Percentiles rank a stretch among this genome's conserved stretches.
These are phyloP conservation scores for Conger conger DNA, from an alignment of 2,113 vertebrate genomes.

Conservation along the genomic window DNA sequence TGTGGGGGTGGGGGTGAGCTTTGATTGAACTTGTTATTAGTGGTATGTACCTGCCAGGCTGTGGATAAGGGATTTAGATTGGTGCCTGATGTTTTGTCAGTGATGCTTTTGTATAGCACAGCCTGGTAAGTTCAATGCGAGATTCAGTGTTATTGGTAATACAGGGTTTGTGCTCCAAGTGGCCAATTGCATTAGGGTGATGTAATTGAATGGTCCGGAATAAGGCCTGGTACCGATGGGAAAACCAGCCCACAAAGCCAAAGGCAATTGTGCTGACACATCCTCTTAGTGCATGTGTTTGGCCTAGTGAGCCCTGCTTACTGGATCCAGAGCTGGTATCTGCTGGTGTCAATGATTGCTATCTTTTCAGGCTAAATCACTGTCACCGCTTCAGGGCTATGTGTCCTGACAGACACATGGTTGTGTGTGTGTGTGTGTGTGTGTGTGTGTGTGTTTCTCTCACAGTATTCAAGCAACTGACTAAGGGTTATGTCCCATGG, in stretches of 20 bases:
- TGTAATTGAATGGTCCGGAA: not conserved
- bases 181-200: not conserved
- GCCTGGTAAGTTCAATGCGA: not conserved
- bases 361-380: not conserved
- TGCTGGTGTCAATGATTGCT: not conserved
- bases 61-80: not conserved
- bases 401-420: too few relatives aligned
- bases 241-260: not conserved
- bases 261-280: not conserved
- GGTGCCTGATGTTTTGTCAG: not conserved
- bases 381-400: not conserved
- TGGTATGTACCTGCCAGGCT: not conserved
- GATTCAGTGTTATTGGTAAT: slow-evolving; percentile 4
- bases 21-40: too few relatives aligned
- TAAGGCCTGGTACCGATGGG: not conserved
- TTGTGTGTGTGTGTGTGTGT: too few relatives aligned
- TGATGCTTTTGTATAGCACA: not conserved
- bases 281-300: not conserved
- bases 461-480: not conserved
- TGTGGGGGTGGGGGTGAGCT: too few relatives aligned
- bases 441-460: too few relatives aligned
- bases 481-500: not conserved
- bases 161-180: not conserved
- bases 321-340: not conserved
- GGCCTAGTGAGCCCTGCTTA: not conserved